A percentile compares a stretch with the other conserved stretches of the same genome.
Evolutionary conservation across 92 coral and sea anemone species (phyloP).

Genomic region (Phenganax subtilis): DNA sequence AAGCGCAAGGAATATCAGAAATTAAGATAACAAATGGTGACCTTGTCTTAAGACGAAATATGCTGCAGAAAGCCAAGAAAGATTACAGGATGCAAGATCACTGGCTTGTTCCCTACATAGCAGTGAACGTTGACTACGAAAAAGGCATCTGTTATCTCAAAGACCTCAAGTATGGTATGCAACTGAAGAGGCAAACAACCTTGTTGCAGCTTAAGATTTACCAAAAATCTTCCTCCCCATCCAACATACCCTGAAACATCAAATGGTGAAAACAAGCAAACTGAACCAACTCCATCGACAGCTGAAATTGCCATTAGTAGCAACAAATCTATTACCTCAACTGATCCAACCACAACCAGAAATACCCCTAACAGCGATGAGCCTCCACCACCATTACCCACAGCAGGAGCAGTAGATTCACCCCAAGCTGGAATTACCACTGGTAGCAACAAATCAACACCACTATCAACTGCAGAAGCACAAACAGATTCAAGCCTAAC

Average conservation of each 20-base stretch:
- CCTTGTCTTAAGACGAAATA: slow-evolving; percentile 49
- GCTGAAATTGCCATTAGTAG: background rate
- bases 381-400: background rate
- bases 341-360: background rate
- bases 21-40: slow-evolving; percentile 42
- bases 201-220: slow-evolving; percentile 46
- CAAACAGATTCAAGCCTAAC: background rate
- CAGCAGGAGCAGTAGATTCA: background rate
- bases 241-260: slow-evolving; percentile 7
- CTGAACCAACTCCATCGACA: background rate
- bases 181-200: slow-evolving; percentile 29
- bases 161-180: slow-evolving; percentile 19
- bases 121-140: slow-evolving; percentile 21
- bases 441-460: background rate
- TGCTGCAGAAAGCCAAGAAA: slow-evolving; percentile 53
- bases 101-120: slow-evolving; percentile 55
- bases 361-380: background rate
- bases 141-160: slow-evolving; percentile 48
- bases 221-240: background rate
- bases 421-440: background rate
- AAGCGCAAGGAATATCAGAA: slow-evolving; percentile 9
- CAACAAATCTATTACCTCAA: background rate
- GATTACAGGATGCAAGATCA: slow-evolving; percentile 50
- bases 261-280: background rate
- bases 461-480: background rate